Conservation (phyloP, 2,113 vertebrate genomes). For the Sus scrofa region DNA sequence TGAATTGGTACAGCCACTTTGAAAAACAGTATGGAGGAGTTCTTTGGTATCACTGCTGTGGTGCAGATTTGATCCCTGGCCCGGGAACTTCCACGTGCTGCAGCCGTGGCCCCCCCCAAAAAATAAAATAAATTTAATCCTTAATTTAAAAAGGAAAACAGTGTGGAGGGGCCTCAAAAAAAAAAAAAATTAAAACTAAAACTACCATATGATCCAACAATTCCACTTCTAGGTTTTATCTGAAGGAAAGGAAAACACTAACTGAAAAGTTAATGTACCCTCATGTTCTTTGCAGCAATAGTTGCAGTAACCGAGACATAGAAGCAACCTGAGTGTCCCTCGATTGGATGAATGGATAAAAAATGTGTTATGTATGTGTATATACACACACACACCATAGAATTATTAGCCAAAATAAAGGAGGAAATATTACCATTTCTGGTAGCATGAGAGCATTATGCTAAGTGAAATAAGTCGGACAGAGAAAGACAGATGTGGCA, state of each 20-base stretch:
- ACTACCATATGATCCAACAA: background rate
- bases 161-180: background rate
- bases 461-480: background rate
- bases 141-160: too few species aligned
- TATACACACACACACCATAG: background rate
- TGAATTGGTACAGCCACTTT: background rate
- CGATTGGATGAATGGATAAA: background rate
- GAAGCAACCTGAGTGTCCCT: background rate
- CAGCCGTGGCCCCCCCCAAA: too few species aligned
- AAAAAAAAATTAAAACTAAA: background rate
- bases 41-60: too few species aligned
- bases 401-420: background rate
- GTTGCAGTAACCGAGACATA: background rate
- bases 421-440: background rate
- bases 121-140: too few species aligned
- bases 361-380: background rate
- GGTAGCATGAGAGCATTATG: background rate
- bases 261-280: background rate
- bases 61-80: too few species aligned
- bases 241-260: background rate
- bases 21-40: background rate
- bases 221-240: background rate
- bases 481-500: background rate
- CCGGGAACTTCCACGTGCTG: too few species aligned
- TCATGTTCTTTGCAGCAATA: background rate